Percentiles rank a stretch among this genome's conserved stretches.
These are phyloP conservation scores for Dicentrarchus labrax DNA, from an alignment of 2,113 vertebrate genomes.

Conservation along the genomic window DNA sequence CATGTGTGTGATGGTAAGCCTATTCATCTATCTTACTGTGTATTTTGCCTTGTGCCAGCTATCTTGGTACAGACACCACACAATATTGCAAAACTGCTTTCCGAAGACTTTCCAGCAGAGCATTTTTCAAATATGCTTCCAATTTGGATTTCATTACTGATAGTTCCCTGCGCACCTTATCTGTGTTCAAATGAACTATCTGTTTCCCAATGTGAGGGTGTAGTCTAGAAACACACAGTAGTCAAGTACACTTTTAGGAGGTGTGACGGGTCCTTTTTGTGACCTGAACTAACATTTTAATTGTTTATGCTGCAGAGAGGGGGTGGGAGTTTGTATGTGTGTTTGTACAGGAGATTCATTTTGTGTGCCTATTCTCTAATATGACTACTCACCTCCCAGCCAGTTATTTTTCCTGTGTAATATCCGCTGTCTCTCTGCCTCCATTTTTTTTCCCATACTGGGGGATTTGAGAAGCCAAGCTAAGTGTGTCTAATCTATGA, in stretches of 20 bases:
- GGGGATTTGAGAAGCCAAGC: slow-evolving; percentile 60
- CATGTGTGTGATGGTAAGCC: slow-evolving; percentile 24
- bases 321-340: neutral
- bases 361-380: slow-evolving; percentile 28
- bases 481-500: slow-evolving; percentile 74
- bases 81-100: slow-evolving; percentile 34
- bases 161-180: slow-evolving; percentile 19
- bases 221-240: neutral
- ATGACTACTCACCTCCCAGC: neutral
- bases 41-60: slow-evolving; percentile 22
- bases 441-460: neutral
- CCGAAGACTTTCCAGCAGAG: slow-evolving; percentile 10
- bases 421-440: slow-evolving; percentile 30
- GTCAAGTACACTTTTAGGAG: slow-evolving; percentile 17
- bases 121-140: slow-evolving; percentile 25
- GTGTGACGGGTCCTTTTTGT: slow-evolving; percentile 6
- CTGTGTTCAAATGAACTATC: slow-evolving; percentile 18
- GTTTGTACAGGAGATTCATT: neutral
- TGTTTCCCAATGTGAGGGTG: slow-evolving; percentile 2
- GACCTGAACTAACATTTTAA: neutral
- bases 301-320: neutral
- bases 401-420: slow-evolving; percentile 44
- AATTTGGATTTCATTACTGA: slow-evolving; percentile 56
- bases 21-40: neutral
- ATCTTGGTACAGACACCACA: slow-evolving; percentile 13